Evolutionary conservation across 2,113 vertebrate genomes (phyloP).

Genomic region (Phrynosoma blainvillii): DNA sequence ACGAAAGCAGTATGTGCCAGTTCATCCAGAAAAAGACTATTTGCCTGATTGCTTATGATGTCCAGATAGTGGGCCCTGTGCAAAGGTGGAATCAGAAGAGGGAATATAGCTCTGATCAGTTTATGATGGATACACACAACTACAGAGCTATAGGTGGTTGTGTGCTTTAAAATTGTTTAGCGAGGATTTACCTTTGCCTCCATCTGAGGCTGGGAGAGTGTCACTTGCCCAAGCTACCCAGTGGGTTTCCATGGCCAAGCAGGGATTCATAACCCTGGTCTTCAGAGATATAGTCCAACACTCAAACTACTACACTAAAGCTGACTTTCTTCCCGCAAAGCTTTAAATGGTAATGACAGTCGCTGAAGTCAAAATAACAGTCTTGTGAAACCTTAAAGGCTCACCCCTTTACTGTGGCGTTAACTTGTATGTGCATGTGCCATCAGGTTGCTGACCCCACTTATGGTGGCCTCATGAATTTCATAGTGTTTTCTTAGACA

Average conservation of each 20-base stretch:
- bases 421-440: no score
- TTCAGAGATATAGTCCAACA: no score
- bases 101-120: not conserved
- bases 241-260: no score
- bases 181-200: no score
- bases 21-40: not conserved
- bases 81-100: not conserved
- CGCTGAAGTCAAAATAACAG: not conserved
- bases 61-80: not conserved
- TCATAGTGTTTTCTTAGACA: no score
- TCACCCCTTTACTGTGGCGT: not conserved
- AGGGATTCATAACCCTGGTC: no score
- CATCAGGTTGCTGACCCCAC: no score
- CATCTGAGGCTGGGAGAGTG: no score
- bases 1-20: not conserved
- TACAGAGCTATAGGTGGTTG: not conserved
- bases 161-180: no score
- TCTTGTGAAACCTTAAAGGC: not conserved
- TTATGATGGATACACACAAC: not conserved
- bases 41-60: not conserved
- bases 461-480: no score
- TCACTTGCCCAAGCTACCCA: no score
- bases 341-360: not conserved
- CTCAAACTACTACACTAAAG: no score
- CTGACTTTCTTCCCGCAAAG: not conserved